Evolutionary conservation across 2,888 invertebrate genomes (phyloP).

Genomic region (Cephalotes varians): DNA sequence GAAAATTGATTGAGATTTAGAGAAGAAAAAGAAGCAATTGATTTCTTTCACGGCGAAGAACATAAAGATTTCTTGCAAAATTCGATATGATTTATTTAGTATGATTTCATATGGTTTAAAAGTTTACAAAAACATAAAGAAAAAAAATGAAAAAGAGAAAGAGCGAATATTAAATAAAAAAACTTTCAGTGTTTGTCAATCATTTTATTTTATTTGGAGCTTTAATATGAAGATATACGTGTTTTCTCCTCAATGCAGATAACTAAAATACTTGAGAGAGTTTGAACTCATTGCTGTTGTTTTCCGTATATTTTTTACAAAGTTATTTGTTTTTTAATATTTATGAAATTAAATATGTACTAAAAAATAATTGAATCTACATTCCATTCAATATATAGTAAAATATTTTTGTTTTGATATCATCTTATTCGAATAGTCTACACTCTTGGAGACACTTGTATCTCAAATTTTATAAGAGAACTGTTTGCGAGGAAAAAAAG

Average conservation of each 20-base stretch:
- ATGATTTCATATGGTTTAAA: not conserved
- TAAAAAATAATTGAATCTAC: not conserved
- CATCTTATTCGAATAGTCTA: not conserved
- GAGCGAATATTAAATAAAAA: not conserved
- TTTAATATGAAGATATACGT: not conserved
- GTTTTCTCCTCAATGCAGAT: not conserved
- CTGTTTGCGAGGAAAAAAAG: slow-evolving; percentile 2
- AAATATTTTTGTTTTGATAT: not conserved
- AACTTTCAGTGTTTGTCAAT: not conserved
- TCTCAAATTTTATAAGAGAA: not conserved
- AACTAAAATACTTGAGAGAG: not conserved
- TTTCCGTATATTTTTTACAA: not conserved
- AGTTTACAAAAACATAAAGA: not conserved
- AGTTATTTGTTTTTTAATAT: not conserved
- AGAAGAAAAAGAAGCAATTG: not conserved
- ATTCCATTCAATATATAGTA: not conserved
- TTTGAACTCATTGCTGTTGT: not conserved
- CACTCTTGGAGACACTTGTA: not conserved
- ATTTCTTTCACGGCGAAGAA: not conserved
- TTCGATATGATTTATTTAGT: too few relatives aligned
- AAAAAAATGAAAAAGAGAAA: not conserved
- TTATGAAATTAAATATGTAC: not conserved
- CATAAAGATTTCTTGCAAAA: not conserved
- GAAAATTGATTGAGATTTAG: not conserved
- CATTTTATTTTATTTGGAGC: not conserved